These are phyloP conservation scores for Conomelus anceps DNA, from an alignment of 2,888 invertebrate genomes.

Conservation along the genomic window DNA sequence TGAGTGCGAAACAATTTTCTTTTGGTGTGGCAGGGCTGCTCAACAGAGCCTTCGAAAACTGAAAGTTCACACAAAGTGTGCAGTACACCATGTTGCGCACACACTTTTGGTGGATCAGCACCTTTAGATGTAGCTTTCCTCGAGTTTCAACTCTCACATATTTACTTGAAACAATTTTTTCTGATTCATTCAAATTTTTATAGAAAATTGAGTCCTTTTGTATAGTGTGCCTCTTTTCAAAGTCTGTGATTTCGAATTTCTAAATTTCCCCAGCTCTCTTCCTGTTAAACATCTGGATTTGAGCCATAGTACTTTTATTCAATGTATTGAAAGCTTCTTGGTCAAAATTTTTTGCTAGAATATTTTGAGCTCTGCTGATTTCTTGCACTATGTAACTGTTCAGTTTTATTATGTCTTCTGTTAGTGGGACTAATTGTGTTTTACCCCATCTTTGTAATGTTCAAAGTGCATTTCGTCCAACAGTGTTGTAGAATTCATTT, in stretches of 20 bases:
- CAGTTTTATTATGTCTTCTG: too few species aligned
- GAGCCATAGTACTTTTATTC: background rate
- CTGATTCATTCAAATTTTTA: background rate
- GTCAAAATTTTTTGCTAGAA: background rate
- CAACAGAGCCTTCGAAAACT: too few species aligned
- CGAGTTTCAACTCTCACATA: background rate
- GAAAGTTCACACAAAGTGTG: too few species aligned
- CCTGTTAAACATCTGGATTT: background rate
- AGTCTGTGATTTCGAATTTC: background rate
- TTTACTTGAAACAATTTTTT: background rate
- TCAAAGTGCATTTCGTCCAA: too few species aligned
- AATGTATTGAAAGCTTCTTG: background rate
- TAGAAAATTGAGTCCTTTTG: background rate
- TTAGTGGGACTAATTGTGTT: too few species aligned
- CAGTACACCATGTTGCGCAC: too few species aligned
- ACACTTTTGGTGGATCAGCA: too few species aligned
- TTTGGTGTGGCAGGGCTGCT: too few species aligned
- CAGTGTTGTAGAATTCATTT: too few species aligned
- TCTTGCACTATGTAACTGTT: background rate
- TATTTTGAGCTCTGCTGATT: background rate
- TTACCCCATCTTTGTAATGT: too few species aligned
- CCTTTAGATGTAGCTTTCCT: constrained; percentile 1
- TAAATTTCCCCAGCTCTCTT: background rate
- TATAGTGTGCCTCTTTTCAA: background rate
- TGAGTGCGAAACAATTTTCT: too few species aligned